phyloP scores from a whole-genome alignment of 2,888 invertebrate genomes.

The Cataglyphis altisquamis region DNA sequence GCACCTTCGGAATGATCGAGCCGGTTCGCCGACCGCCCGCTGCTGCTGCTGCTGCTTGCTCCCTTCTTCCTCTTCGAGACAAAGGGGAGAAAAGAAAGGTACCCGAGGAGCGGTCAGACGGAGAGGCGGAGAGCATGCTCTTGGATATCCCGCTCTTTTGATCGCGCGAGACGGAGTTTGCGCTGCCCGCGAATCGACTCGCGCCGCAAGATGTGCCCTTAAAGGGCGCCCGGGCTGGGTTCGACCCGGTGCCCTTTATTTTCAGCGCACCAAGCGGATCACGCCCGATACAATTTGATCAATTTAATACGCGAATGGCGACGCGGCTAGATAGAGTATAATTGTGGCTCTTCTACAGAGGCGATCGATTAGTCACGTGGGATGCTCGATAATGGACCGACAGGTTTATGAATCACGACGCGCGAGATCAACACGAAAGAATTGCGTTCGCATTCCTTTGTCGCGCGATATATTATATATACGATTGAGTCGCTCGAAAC shows the following conservation, averaged over 20 bases:
- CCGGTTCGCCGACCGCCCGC: constrained; percentile 64
- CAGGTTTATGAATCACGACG: constrained; percentile 68
- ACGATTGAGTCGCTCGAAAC: constrained; percentile 42
- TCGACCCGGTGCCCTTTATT: neutral
- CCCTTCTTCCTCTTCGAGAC: constrained; percentile 4
- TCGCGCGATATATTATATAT: constrained; percentile 29
- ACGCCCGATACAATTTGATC: neutral
- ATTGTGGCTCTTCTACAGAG: neutral
- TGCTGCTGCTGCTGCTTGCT: constrained; percentile 22
- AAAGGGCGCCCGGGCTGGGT: neutral
- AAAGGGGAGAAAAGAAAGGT: constrained; percentile 26
- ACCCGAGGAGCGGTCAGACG: neutral
- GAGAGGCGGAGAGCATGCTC: neutral
- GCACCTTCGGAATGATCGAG: constrained; percentile 59
- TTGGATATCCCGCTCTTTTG: constrained; percentile 20
- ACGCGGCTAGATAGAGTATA: neutral
- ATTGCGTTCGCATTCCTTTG: constrained; percentile 49
- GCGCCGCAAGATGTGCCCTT: neutral
- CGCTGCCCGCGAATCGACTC: neutral
- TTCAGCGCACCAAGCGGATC: neutral
- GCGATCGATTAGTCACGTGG: constrained; percentile 67
- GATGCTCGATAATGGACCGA: constrained; percentile 58
- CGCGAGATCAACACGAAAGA: constrained; percentile 40
- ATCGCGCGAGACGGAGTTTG: constrained; percentile 4
- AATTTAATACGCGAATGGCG: neutral